Conservation (phyloP, 2,888 invertebrate genomes). For the Paralinhomoeus sp. region DNA sequence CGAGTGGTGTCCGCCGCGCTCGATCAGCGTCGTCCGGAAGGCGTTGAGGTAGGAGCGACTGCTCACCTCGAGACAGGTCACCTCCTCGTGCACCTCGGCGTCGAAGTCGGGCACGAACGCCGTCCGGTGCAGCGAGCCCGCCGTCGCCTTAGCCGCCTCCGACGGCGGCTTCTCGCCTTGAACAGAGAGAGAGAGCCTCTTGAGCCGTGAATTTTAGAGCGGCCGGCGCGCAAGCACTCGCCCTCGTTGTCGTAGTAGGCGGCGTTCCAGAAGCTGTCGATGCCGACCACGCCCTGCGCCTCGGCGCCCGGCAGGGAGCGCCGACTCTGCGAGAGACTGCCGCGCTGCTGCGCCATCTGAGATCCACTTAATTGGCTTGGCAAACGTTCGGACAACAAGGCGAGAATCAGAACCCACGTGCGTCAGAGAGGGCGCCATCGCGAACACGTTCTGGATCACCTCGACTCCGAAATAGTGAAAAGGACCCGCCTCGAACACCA, state of each 20-base stretch:
- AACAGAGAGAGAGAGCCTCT: no score
- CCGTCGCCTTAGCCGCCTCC: not conserved
- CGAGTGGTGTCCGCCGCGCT: no score
- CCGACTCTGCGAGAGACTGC: not conserved
- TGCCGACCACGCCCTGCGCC: not conserved
- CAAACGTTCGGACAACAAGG: not conserved
- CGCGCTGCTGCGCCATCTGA: no score
- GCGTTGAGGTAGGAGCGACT: conserved; percentile 68
- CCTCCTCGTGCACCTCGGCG: conserved; percentile 56
- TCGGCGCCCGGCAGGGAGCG: not conserved
- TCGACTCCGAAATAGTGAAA: conserved; percentile 72
- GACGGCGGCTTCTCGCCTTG: no score
- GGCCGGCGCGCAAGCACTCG: not conserved
- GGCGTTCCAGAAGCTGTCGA: no score
- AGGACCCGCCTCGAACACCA: conserved; percentile 74
- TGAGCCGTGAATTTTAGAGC: not conserved
- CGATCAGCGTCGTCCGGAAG: conserved; percentile 46
- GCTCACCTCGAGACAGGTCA: conserved; percentile 61
- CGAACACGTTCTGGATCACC: conserved; percentile 9
- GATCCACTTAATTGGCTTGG: not conserved
- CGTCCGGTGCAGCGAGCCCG: conserved; percentile 3
- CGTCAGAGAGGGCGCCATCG: not conserved
- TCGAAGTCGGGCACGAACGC: conserved; percentile 71
- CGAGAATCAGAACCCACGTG: not conserved
- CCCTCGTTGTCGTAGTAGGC: not conserved